These are phyloP conservation scores for Guaruba guarouba DNA, from an alignment of 2,113 vertebrate species.

Conservation along the genomic window DNA sequence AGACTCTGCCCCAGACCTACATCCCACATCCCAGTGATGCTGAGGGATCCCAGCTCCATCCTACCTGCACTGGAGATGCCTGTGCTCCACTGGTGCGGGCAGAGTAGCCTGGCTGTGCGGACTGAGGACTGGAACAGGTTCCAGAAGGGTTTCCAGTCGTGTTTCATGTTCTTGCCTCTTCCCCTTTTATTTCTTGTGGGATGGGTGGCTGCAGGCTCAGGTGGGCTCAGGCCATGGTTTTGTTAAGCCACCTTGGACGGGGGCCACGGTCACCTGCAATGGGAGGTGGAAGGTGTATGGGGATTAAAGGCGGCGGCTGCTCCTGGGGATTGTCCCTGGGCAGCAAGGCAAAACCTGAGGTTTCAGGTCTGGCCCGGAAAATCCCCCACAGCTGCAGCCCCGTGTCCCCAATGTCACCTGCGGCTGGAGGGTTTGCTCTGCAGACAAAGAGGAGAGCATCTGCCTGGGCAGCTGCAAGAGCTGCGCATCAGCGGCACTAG, in stretches of 20 bases:
- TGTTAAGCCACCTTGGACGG: not conserved
- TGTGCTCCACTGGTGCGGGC: accelerated
- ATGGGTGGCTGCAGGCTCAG: not conserved
- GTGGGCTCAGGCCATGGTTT: not conserved
- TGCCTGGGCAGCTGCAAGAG: not conserved
- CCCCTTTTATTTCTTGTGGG: not conserved
- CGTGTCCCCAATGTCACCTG: not conserved
- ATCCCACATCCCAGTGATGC: not conserved
- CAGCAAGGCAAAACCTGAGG: not conserved
- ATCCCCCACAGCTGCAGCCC: not conserved
- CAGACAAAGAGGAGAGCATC: not conserved
- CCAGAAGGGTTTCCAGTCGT: not conserved
- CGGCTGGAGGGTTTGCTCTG: not conserved
- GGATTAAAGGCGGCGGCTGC: not conserved
- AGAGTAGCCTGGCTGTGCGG: accelerated
- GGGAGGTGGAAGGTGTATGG: accelerated
- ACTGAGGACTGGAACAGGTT: not conserved
- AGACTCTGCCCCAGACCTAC: accelerated
- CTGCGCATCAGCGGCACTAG: accelerated
- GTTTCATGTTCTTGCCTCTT: not conserved
- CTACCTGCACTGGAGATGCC: not conserved
- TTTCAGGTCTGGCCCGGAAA: not conserved
- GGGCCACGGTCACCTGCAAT: accelerated
- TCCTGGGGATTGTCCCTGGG: not conserved
- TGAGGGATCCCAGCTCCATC: not conserved